Evolutionary conservation across 2,113 vertebrate species (phyloP), one percentile per base, ranked within the genome.

Genomic region (Elgaria multicarinata): DNA sequence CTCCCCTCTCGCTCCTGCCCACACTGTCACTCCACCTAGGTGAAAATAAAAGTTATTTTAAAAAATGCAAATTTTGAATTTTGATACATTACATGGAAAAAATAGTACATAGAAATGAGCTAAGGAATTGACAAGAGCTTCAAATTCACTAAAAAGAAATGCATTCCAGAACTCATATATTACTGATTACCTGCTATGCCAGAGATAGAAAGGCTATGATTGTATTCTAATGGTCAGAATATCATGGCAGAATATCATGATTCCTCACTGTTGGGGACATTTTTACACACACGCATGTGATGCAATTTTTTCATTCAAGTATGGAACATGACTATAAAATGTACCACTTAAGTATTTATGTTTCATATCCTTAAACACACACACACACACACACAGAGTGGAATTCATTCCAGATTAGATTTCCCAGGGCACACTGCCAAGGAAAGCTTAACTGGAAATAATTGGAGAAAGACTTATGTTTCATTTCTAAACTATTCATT

Each of bases 201-300:
- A 69, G 85, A 93, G 50, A 94, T 90, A 26, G 31, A 88, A 89
- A 75, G 28, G 20, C 92, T 71, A 71, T 83, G 77, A 91, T 87
- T 9, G 91, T 91, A 91, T 71, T 39, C 69, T 89, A 83, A 87
- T 81, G 86, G 46, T 85, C 78, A 93, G 92, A 90, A 90, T 89
- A 69, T 91, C 10, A 86, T 79, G 66, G 14, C 28, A 87, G 79
- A 94, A 93, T 93, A 88, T 95, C 90, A 94, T 39, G 53, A 85
- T 89, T 89, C 87, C 89, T 90, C 74, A 81, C 76, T 83, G 50
- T n/a, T 33, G 79, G 76, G 78, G 80, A 0, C 16, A 90, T 93
- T 79, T 90, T 89, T 64, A 66, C 31, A 89, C 22, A 53, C 55
- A 74, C 62, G 24, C 39, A 83, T 50, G 33, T 24, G 58, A 13